Evolutionary conservation across 1,140 invertebrate species (phyloP).

Genomic region (Acromyrmex charruanus): DNA sequence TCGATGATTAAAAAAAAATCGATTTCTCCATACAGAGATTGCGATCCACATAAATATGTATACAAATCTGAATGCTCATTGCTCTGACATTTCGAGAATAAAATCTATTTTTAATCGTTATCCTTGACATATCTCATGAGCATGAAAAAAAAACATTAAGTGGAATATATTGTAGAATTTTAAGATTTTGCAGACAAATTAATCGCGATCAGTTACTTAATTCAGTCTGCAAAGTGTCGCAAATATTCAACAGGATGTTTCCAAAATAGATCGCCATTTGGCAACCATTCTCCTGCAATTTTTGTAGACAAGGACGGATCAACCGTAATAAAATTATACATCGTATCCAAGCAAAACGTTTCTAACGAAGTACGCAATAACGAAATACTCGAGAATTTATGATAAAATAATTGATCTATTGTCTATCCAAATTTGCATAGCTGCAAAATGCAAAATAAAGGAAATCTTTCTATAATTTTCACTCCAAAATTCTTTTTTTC

Average conservation of each 20-base stretch:
- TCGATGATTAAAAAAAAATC: background rate
- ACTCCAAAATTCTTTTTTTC: no score
- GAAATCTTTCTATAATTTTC: no score
- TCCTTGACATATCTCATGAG: background rate
- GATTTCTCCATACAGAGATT: background rate
- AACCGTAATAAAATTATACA: background rate
- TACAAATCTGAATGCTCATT: background rate
- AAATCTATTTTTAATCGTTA: constrained; percentile 13
- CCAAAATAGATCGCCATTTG: background rate
- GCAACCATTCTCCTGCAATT: background rate
- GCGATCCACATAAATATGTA: constrained; percentile 7
- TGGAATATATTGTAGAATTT: constrained; percentile 12
- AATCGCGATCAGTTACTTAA: background rate
- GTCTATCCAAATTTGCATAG: no score
- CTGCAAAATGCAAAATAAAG: no score
- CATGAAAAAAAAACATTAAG: background rate
- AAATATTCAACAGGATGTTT: background rate
- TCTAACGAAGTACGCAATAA: no score
- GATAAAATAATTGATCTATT: no score
- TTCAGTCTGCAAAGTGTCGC: background rate
- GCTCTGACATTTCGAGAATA: constrained; percentile 30
- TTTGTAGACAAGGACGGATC: background rate
- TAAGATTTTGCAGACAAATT: background rate
- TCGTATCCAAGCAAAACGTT: no score
- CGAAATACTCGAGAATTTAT: no score